These are phyloP conservation scores for Pseudoips prasinana DNA, from an alignment of 2,888 invertebrate genomes.

Conservation along the genomic window DNA sequence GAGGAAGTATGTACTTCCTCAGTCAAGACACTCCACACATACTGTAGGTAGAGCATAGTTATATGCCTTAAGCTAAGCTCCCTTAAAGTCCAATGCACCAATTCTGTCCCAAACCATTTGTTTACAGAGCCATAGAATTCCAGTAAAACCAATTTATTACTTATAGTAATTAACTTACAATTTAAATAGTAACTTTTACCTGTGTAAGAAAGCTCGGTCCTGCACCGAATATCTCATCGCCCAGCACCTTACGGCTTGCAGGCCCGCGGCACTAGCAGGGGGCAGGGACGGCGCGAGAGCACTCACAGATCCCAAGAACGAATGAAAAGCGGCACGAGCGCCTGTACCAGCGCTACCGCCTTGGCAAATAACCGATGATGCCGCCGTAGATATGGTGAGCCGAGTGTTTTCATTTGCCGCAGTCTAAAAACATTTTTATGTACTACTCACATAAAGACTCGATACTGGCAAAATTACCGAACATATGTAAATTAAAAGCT, in stretches of 20 bases:
- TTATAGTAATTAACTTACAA: no score
- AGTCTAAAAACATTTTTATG: constrained; percentile 33
- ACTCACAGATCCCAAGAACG: constrained; percentile 94
- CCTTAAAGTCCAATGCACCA: no score
- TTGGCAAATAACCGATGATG: constrained; percentile 64
- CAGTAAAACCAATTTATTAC: no score
- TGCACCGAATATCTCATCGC: constrained; percentile 93
- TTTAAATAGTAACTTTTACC: constrained; percentile 46
- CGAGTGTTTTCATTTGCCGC: constrained; percentile 40
- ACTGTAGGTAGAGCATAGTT: no score
- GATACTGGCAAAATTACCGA: no score
- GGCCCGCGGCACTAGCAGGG: constrained; percentile 92
- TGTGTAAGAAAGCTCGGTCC: constrained; percentile 95
- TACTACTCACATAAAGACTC: no score
- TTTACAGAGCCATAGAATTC: no score
- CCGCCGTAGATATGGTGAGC: constrained; percentile 43
- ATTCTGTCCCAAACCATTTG: no score
- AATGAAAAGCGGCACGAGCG: constrained; percentile 88
- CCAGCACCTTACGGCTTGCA: constrained; percentile 97
- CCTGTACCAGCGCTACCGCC: constrained; percentile 61
- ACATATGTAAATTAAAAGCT: no score
- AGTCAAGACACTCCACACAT: no score
- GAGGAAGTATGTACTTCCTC: no score
- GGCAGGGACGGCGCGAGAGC: constrained; percentile 95
- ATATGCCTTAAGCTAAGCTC: no score